phyloP scores from a whole-genome alignment of 37 sponge, comb jelly and placozoan genomes.

The Geodia barretti region DNA sequence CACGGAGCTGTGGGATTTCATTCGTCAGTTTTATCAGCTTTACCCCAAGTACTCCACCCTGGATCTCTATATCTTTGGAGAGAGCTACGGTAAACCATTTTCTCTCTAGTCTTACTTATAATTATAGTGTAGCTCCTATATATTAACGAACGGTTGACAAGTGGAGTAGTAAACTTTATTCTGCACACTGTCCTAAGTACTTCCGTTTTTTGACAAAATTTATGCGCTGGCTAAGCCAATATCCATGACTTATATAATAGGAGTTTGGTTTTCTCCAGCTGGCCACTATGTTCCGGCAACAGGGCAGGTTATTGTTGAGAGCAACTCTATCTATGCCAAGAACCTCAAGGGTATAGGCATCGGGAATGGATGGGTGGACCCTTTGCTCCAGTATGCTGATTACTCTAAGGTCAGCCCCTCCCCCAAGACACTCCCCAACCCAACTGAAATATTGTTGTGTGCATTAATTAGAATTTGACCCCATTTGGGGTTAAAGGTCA shows the following conservation, averaged over 20 bases:
- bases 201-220: neutral
- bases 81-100: conserved; percentile 72
- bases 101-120: neutral
- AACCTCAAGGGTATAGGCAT: conserved; percentile 90
- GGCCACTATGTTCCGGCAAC: conserved; percentile 92
- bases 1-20: conserved; percentile 68
- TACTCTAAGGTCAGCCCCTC: conserved; percentile 57
- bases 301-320: conserved; percentile 77
- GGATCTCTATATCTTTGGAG: conserved; percentile 84
- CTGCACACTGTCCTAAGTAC: neutral
- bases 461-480: no score
- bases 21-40: conserved; percentile 64
- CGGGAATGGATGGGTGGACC: conserved; percentile 96
- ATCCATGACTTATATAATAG: no score
- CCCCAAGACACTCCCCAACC: neutral
- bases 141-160: no score
- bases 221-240: no score
- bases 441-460: neutral
- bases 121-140: neutral
- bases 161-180: no score
- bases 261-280: conserved; percentile 57
- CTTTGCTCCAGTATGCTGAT: conserved; percentile 65
- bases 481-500: no score
- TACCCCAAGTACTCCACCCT: conserved; percentile 82
- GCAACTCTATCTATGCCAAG: conserved; percentile 72